phyloP scores from a whole-genome alignment of 2,113 vertebrate species.

The Gymnarchus niloticus region DNA sequence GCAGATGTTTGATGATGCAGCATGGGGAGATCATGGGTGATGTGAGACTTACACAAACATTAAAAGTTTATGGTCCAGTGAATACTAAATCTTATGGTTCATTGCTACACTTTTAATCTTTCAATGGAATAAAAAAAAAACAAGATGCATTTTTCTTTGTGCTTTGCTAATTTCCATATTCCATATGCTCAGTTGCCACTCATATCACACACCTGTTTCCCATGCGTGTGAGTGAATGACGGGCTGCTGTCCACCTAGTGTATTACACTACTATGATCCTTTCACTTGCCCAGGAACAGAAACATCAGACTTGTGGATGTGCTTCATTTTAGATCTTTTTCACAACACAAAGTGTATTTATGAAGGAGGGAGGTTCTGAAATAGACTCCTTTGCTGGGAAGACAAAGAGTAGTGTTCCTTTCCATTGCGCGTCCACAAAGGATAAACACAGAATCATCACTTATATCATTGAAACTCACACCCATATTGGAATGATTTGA shows the following conservation, averaged over 20 bases:
- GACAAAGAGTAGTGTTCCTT: background rate
- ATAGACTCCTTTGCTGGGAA: background rate
- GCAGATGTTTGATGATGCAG: background rate
- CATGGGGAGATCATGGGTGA: background rate
- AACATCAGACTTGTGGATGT: background rate
- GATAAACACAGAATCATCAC: background rate
- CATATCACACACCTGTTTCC: too few species aligned
- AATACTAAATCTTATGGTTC: background rate
- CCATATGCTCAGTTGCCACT: background rate
- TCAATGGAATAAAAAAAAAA: slow-evolving; percentile 4
- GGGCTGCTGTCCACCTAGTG: background rate
- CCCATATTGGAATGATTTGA: slow-evolving; percentile 37
- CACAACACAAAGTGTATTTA: background rate
- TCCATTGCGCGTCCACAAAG: background rate
- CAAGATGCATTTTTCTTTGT: background rate
- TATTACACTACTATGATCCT: background rate
- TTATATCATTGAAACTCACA: slow-evolving; percentile 29
- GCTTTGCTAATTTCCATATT: background rate
- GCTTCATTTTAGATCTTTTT: background rate
- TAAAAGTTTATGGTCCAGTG: background rate
- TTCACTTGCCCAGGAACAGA: background rate
- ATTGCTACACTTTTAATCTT: background rate
- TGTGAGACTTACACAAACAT: background rate
- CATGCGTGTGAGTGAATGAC: too few species aligned
- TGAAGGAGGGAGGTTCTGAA: background rate